These are phyloP conservation scores for Callaeas wilsoni DNA, from an alignment of 2,113 vertebrate genomes.

Conservation along the genomic window DNA sequence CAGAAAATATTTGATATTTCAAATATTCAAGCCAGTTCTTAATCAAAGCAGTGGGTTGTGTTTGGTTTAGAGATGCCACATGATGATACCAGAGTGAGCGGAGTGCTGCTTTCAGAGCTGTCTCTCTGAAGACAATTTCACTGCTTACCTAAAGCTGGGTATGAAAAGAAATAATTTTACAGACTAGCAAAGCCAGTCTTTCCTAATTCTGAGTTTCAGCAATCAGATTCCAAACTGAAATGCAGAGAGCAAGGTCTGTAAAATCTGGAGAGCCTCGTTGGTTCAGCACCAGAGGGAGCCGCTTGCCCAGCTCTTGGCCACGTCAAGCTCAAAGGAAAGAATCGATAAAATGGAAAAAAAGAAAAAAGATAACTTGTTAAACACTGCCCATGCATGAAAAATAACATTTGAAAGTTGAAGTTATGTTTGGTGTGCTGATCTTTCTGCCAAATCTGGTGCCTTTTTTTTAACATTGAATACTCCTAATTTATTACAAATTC, in stretches of 20 bases:
- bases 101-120: not conserved
- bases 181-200: not conserved
- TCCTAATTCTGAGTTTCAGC: not conserved
- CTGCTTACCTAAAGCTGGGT: not conserved
- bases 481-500: not conserved
- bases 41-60: not conserved
- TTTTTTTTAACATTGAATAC: not conserved
- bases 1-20: not conserved
- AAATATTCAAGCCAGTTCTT: not conserved
- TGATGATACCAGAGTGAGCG: not conserved
- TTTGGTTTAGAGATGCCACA: not conserved
- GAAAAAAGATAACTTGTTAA: not conserved
- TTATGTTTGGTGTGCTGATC: not conserved
- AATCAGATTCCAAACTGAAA: not conserved
- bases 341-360: not conserved
- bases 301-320: slow-evolving; percentile 52
- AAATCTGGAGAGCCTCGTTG: not conserved
- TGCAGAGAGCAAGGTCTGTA: not conserved
- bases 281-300: slow-evolving; percentile 76
- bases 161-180: not conserved
- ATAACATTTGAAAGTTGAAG: slow-evolving; percentile 8
- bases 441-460: not conserved
- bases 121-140: not conserved
- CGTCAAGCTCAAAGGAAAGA: not conserved
- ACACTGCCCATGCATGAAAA: not conserved